Base-by-base conservation (phyloP, 2,113 vertebrate genomes). In the Callithrix jacchus region DNA sequence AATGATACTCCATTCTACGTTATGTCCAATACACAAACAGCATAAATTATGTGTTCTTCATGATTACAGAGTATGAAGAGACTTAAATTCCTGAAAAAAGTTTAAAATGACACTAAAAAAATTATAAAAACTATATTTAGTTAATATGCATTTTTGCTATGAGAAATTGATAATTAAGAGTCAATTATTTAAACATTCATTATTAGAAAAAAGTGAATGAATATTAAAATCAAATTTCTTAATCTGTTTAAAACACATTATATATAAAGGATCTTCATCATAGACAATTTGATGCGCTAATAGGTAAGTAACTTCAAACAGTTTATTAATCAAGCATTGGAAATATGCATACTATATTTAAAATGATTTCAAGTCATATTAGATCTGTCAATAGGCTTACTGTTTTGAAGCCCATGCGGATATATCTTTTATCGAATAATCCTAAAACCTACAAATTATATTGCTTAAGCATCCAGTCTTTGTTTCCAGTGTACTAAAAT, bases 211-310 rank as follows among this genome's bases (percentile, higher is more conserved):
- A 97, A 97, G 76, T 87, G 56, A 96, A 95, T 94, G 88, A 68
- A 98, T 95, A 93, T 97, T 97, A 87, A 96, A 97, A 95, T 96
- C 92, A 97, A 37, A 54, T 89, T 98, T 97, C 89, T 94, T 97
- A 20, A 91, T 87, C 42, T 2, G 89, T 88, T 95, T 96, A 92
- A 83, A 21, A 96, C 93, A 64, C 3, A 21, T 89, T 52, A 71
- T 42, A 18, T 42, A 20, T 27, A 90, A 56, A 86, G 30, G 7
- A 9, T n/a, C 17, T 13, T 96, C 87, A 52, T 93, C 74, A 91
- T 66, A 73, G 61, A 85, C 5, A 88, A 17, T 83, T 96, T 95
- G 89, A 86, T 49, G 2, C 96, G 25, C 21, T 79, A 97, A 93
- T 91, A 40, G 13, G n/a, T 94, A 97, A 85, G 86, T 83, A 82